Evolutionary conservation across 2,888 invertebrate genomes (phyloP).

Genomic region (Callyntrura guangdongensis): DNA sequence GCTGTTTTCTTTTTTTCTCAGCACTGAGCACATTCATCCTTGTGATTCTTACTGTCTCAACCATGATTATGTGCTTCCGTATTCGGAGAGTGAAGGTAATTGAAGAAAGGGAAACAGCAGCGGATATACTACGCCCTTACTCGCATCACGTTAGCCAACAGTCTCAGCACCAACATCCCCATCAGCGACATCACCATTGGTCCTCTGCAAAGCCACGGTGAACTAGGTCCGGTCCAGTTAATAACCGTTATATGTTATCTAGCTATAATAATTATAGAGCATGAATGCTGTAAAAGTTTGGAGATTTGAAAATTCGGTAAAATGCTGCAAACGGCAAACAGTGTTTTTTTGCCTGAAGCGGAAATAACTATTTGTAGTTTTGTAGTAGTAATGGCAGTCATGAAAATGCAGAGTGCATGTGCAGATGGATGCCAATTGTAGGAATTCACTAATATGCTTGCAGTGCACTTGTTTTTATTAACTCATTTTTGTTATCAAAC

Average conservation of each 20-base stretch:
- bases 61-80: conserved; percentile 92
- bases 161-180: conserved; percentile 24
- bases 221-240: conserved; percentile 17
- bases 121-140: conserved; percentile 84
- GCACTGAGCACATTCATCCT: conserved; percentile 90
- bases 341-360: not conserved
- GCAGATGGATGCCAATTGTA: too few relatives aligned
- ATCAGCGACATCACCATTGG: conserved; percentile 80
- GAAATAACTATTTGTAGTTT: not conserved
- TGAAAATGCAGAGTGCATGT: too few relatives aligned
- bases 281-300: not conserved
- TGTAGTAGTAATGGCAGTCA: too few relatives aligned
- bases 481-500: not conserved
- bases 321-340: not conserved
- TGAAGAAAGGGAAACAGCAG: conserved; percentile 85
- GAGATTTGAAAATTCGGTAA: not conserved
- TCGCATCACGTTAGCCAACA: conserved; percentile 80
- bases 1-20: conserved; percentile 61
- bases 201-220: conserved; percentile 74
- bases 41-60: conserved; percentile 90
- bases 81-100: conserved; percentile 88
- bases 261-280: not conserved
- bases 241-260: not conserved
- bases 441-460: not conserved
- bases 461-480: conserved; percentile 6